Base-by-base conservation (phyloP, 2,113 vertebrate genomes). In the Myxocyprinus asiaticus region DNA sequence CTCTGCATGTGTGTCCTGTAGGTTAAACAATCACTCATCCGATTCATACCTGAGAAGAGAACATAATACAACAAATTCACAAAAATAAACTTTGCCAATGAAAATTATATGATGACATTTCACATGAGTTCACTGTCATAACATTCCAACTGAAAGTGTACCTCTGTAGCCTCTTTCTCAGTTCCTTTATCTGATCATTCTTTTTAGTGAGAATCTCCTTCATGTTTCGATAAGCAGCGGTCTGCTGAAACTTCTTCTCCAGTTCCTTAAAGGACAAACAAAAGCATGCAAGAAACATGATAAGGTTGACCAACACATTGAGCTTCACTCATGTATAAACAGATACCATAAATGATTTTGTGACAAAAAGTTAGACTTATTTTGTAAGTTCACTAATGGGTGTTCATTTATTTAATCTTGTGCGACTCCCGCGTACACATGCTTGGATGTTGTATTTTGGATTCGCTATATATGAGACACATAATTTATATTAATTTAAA, bases 161-260 rank as follows among this genome's bases (percentile, higher is more conserved):
- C 97, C 93, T 96, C 56, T 94, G 93, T 86, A 99, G 88, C 74
- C 89, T 93, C 86, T 92, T 95, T 56, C 97, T 92, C 9, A 98
- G 91, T 0, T 98, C 98, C 88, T 95, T 98, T 82, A 99, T 97
- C 87, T 95, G 97, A 7, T 99, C 96, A 0, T 99, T 99, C 90
- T 98, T 99, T 90, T 95, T 98, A 48, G 91, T 93, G 2, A 99
- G 94, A 72, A 99, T 98, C 86, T 98, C 98, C 81, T 98, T 99
- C 96, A 99, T 96, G 89, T 95, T 99, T 77, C 96, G 95, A 78
- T 97, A 99, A 0, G 96, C 97, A 63, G 95, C 92, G 2, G 97
- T 99, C 88, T 99, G 95, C 84, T 99, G 98, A 84, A 99, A 99
- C 85, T 99, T 99, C 87, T 95, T 98, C 45, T 99, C 98, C 70